Evolutionary conservation across 1,140 invertebrate genomes (phyloP).

Genomic region (Caenorhabditis remanei): DNA sequence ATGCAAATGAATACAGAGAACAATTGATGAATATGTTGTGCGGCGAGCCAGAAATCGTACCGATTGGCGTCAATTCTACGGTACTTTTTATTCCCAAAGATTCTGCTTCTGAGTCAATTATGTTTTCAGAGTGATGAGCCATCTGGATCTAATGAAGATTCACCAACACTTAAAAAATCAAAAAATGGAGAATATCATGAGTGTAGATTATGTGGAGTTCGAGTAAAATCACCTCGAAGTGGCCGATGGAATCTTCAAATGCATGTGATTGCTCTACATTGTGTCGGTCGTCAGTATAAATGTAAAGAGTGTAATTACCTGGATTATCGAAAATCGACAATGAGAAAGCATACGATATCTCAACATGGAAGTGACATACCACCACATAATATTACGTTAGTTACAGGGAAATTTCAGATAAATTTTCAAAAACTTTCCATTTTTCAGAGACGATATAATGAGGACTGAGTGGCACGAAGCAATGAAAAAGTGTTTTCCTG

Average conservation of each 20-base stretch:
- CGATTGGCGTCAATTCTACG: background rate
- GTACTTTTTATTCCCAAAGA: background rate
- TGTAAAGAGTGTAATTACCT: constrained; percentile 48
- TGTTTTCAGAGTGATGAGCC: constrained; percentile 9
- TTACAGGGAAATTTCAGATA: background rate
- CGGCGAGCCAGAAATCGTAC: constrained; percentile 24
- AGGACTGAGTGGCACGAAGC: constrained; percentile 52
- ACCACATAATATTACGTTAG: constrained; percentile 54
- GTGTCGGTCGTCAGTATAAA: constrained; percentile 40
- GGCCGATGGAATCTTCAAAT: constrained; percentile 63
- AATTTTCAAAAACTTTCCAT: background rate
- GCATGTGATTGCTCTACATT: constrained; percentile 62
- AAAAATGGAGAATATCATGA: constrained; percentile 23
- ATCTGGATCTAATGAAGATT: background rate
- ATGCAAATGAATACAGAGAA: background rate
- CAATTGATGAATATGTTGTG: constrained; percentile 15
- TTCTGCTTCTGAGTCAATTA: background rate
- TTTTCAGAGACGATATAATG: constrained; percentile 45
- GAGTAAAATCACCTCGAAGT: constrained; percentile 57
- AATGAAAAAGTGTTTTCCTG: constrained; percentile 59
- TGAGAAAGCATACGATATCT: constrained; percentile 58
- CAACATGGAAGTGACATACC: constrained; percentile 53
- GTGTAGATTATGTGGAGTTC: constrained; percentile 39
- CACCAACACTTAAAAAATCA: background rate
- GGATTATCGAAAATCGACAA: constrained; percentile 58